Evolutionary conservation across 2,113 vertebrate genomes (phyloP).

Genomic region (Labrus mixtus): DNA sequence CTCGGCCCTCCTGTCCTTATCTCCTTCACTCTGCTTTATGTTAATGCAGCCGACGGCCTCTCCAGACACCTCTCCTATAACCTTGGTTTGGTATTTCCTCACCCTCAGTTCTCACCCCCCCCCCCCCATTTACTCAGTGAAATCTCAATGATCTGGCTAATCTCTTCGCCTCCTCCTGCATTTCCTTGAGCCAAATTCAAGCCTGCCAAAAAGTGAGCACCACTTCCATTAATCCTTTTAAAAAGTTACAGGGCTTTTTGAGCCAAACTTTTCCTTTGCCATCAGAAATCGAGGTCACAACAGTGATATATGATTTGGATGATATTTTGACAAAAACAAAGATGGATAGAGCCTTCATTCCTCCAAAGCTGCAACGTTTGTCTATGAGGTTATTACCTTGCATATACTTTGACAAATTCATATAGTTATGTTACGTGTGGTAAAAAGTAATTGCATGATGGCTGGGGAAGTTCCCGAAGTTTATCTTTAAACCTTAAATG

Average conservation of each 20-base stretch:
- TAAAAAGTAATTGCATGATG: too few species aligned
- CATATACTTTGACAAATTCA: too few species aligned
- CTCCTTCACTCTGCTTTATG: slow-evolving; percentile 25
- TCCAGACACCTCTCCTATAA: background rate
- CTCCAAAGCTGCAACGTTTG: background rate
- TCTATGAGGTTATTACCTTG: too few species aligned
- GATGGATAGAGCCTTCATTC: background rate
- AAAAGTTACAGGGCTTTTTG: slow-evolving; percentile 20
- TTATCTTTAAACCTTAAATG: too few species aligned
- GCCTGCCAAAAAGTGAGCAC: slow-evolving; percentile 9
- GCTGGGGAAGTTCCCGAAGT: too few species aligned
- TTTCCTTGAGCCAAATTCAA: background rate
- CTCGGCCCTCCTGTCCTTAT: slow-evolving; percentile 29
- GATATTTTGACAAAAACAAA: background rate
- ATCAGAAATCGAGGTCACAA: background rate
- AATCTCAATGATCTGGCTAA: background rate
- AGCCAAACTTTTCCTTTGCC: background rate
- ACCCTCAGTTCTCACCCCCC: background rate
- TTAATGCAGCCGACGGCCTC: slow-evolving; percentile 9
- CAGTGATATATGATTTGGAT: too few species aligned
- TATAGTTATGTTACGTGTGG: too few species aligned
- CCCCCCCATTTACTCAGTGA: background rate
- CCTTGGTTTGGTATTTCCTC: background rate
- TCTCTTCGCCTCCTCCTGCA: background rate
- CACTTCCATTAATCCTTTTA: slow-evolving; percentile 25